These are phyloP conservation scores for Leucoma salicis DNA, from an alignment of 2,888 invertebrate species.

Conservation along the genomic window DNA sequence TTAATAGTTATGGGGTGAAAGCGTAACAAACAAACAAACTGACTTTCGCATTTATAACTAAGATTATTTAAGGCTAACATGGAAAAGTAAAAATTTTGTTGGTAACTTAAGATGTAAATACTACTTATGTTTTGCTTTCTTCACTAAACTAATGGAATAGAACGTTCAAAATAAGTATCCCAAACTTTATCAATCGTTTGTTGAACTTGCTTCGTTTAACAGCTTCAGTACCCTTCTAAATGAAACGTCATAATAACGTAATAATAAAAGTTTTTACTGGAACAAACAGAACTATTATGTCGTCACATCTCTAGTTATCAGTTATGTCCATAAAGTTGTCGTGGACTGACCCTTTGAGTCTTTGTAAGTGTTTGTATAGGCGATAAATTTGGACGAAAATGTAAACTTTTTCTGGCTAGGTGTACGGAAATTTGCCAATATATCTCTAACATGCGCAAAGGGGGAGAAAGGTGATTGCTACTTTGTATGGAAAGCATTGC, in stretches of 20 bases:
- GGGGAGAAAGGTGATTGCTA: conserved; percentile 30
- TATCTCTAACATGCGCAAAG: conserved; percentile 31
- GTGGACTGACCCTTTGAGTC: conserved; percentile 49
- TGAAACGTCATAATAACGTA: conserved; percentile 25
- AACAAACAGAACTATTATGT: conserved; percentile 36
- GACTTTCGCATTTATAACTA: no score
- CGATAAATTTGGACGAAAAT: conserved; percentile 58
- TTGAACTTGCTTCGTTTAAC: background rate
- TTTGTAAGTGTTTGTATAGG: conserved; percentile 61
- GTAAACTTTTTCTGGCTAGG: conserved; percentile 52
- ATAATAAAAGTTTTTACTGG: conserved; percentile 37
- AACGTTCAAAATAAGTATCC: no score
- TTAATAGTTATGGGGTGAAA: no score
- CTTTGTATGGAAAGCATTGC: conserved; percentile 31
- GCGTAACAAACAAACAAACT: no score
- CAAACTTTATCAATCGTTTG: no score
- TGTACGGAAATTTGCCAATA: conserved; percentile 44
- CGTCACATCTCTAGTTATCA: conserved; percentile 40
- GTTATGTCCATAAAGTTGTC: conserved; percentile 56
- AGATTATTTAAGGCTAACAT: no score
- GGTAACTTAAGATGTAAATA: no score
- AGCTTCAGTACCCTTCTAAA: background rate
- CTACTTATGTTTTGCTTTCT: no score
- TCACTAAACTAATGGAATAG: no score
- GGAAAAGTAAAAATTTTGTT: no score